Percentiles rank a stretch among this genome's conserved stretches.
These are phyloP conservation scores for Megastigmus dorsalis DNA, from an alignment of 2,888 invertebrate genomes.

Conservation along the genomic window DNA sequence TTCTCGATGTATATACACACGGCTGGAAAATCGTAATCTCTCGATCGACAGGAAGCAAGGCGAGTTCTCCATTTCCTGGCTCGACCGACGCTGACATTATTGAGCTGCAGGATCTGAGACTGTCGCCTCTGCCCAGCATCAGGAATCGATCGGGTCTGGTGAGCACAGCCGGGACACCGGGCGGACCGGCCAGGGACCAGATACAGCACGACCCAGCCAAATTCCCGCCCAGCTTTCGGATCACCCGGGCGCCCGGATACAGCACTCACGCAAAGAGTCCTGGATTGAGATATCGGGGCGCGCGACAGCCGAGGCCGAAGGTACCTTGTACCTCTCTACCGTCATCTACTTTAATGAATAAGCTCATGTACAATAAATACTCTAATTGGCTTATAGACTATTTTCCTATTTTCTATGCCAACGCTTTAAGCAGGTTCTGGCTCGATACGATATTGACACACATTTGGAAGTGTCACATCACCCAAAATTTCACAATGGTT, in stretches of 20 bases:
- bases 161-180: conserved; percentile 74
- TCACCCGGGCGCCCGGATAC: conserved; percentile 78
- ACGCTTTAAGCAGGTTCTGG: no score
- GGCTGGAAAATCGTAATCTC: no score
- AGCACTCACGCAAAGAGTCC: conserved; percentile 67
- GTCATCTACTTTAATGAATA: no score
- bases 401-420: no score
- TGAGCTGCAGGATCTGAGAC: conserved; percentile 89
- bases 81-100: conserved; percentile 84
- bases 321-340: conserved; percentile 60
- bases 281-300: conserved; percentile 70
- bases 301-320: conserved; percentile 69
- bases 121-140: conserved; percentile 89
- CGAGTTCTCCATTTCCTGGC: conserved; percentile 68
- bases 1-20: no score
- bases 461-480: no score
- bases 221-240: conserved; percentile 85
- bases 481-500: no score
- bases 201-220: conserved; percentile 78
- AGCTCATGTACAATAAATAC: no score
- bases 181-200: conserved; percentile 7
- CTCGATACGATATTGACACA: no score
- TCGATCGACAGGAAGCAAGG: conserved; percentile 74
- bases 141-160: conserved; percentile 78
- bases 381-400: no score